A percentile compares a stretch with the other conserved stretches of the same genome.
Conservation (phyloP, 2,888 invertebrate species). For the Brenthis hecate region DNA sequence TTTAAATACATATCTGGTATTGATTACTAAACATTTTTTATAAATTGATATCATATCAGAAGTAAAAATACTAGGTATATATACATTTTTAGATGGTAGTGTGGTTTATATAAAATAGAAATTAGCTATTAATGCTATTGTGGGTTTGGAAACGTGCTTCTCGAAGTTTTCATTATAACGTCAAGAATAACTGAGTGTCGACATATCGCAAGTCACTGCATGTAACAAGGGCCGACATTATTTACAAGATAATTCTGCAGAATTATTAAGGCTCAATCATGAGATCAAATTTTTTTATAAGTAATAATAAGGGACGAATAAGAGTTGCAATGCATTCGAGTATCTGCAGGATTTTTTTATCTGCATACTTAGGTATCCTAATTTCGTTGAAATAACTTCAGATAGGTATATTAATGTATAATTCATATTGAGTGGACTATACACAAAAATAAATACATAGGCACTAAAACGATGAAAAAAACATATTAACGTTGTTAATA, state of each 20-base stretch:
- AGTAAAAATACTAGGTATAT: no score
- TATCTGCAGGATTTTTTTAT: neutral
- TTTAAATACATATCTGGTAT: neutral
- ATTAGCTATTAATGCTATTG: neutral
- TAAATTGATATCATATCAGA: no score
- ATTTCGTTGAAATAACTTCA: no score
- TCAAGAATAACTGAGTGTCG: slow-evolving; percentile 2
- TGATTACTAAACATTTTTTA: neutral
- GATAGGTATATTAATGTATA: no score
- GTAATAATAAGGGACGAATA: slow-evolving; percentile 13
- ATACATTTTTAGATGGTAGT: no score
- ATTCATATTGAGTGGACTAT: no score
- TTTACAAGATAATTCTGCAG: slow-evolving; percentile 29
- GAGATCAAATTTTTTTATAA: slow-evolving; percentile 13
- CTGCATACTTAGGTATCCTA: no score
- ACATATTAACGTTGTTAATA: no score
- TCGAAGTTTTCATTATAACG: neutral
- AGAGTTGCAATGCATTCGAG: slow-evolving; percentile 9
- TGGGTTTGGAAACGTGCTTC: neutral
- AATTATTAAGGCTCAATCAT: slow-evolving; percentile 10
- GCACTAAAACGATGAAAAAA: no score
- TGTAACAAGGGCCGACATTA: slow-evolving; percentile 23
- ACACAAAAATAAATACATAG: no score
- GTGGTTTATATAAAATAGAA: no score
- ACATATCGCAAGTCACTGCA: slow-evolving; percentile 22